Evolutionary conservation across 2,797 vertebrate genomes (phyloP).

Genomic region (Harpagifer antarcticus): DNA sequence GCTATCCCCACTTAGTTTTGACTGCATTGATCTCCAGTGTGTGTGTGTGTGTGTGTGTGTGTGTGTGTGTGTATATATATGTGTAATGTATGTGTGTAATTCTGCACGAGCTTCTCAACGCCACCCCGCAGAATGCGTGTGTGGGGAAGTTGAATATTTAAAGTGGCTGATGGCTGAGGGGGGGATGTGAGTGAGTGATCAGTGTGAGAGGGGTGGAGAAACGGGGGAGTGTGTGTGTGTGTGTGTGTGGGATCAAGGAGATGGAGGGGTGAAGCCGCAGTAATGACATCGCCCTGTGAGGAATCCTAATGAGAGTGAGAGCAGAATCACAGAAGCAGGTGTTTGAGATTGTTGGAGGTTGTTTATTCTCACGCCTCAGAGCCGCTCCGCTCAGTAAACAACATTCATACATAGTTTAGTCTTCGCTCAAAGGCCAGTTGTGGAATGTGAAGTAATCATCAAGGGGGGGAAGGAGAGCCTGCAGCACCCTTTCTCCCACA

Average conservation of each 20-base stretch:
- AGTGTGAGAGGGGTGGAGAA: slow-evolving; percentile 22
- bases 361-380: slow-evolving; percentile 7
- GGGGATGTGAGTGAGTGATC: slow-evolving; percentile 49
- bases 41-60: slow-evolving; percentile 5
- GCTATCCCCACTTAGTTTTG: too few species aligned
- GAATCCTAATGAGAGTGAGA: slow-evolving; percentile 75
- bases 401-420: slow-evolving; percentile 67
- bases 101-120: slow-evolving; percentile 47
- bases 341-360: slow-evolving; percentile 28
- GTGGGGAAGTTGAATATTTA: slow-evolving; percentile 76
- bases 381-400: slow-evolving; percentile 65
- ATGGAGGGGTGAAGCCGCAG: slow-evolving; percentile 65
- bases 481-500: slow-evolving; percentile 41
- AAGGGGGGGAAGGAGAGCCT: slow-evolving; percentile 46
- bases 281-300: slow-evolving; percentile 67
- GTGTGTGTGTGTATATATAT: neutral
- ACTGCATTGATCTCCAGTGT: too few species aligned
- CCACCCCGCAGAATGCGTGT: slow-evolving; percentile 50
- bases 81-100: slow-evolving; percentile 11
- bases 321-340: slow-evolving; percentile 64
- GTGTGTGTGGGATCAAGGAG: slow-evolving; percentile 47
- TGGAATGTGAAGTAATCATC: slow-evolving; percentile 59
- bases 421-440: slow-evolving; percentile 56
- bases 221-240: slow-evolving; percentile 15
- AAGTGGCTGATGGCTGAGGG: slow-evolving; percentile 15